Conservation (phyloP, 2,888 invertebrate species). For the Brachycybe producta region DNA sequence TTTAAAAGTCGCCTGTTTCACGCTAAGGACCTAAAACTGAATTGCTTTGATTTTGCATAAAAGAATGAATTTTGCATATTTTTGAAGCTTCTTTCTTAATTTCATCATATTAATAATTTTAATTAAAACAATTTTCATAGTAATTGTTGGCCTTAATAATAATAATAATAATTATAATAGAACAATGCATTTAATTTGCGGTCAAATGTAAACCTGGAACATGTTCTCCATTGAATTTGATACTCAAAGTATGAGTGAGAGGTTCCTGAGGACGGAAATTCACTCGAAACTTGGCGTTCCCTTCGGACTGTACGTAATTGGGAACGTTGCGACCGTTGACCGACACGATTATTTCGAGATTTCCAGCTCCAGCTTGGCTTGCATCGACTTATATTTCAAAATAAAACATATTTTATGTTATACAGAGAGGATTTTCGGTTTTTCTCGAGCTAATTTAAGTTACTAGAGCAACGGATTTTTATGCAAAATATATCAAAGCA, state of each 20-base stretch:
- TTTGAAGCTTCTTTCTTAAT: background rate
- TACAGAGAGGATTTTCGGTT: too few species aligned
- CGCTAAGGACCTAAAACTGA: too few species aligned
- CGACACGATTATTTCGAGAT: constrained; percentile 93
- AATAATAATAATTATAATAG: background rate
- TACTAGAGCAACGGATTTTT: too few species aligned
- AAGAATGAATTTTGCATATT: too few species aligned
- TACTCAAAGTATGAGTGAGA: constrained; percentile 78
- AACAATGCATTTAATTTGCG: background rate
- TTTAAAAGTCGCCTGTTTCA: too few species aligned
- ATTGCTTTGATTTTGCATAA: too few species aligned
- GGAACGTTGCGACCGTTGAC: constrained; percentile 94
- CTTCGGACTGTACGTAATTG: constrained; percentile 94
- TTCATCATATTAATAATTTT: too few species aligned
- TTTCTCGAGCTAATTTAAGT: too few species aligned
- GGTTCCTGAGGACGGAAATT: constrained; percentile 95
- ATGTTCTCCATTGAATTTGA: constrained; percentile 58
- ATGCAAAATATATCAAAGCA: too few species aligned
- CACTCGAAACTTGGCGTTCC: constrained; percentile 83
- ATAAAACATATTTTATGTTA: too few species aligned
- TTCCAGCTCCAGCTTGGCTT: constrained; percentile 69
- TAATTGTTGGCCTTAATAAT: too few species aligned
- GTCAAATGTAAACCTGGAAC: constrained; percentile 43
- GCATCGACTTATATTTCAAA: constrained; percentile 45
- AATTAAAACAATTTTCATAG: too few species aligned